Evolutionary conservation across 2,888 invertebrate species (phyloP).

Genomic region (Drosophila koepferae): DNA sequence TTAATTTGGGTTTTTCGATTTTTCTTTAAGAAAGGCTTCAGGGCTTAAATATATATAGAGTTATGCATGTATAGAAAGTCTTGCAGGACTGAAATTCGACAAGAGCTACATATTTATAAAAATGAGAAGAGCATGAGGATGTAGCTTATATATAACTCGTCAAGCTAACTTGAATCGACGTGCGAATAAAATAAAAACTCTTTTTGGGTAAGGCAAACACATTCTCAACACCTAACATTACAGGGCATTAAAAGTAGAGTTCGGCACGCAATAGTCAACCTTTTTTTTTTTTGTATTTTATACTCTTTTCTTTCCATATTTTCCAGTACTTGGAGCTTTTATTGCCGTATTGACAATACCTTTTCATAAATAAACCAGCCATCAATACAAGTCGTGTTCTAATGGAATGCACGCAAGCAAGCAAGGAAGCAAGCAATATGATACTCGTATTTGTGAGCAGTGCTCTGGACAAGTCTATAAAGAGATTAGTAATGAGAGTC

Average conservation of each 20-base stretch:
- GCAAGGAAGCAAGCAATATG: no score
- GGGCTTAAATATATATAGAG: not conserved
- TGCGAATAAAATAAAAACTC: no score
- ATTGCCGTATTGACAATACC: not conserved
- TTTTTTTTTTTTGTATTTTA: constrained; percentile 2
- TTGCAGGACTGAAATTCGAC: no score
- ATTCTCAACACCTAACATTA: not conserved
- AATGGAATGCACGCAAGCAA: not conserved
- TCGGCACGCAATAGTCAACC: not conserved
- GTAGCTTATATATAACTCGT: not conserved
- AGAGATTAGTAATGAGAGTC: not conserved
- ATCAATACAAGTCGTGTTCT: not conserved
- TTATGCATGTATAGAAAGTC: not conserved
- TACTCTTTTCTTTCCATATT: not conserved
- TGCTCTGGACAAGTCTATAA: not conserved
- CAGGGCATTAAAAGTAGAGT: not conserved
- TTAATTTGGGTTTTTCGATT: not conserved
- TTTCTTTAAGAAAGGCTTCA: not conserved
- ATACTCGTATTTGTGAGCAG: not conserved
- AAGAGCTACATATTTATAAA: not conserved
- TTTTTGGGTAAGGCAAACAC: not conserved
- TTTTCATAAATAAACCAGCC: not conserved
- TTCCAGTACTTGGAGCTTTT: constrained; percentile 2
- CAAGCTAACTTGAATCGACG: no score
- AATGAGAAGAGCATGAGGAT: not conserved